Base-by-base conservation (phyloP, 1,140 invertebrate genomes). In the Procambarus clarkii region DNA sequence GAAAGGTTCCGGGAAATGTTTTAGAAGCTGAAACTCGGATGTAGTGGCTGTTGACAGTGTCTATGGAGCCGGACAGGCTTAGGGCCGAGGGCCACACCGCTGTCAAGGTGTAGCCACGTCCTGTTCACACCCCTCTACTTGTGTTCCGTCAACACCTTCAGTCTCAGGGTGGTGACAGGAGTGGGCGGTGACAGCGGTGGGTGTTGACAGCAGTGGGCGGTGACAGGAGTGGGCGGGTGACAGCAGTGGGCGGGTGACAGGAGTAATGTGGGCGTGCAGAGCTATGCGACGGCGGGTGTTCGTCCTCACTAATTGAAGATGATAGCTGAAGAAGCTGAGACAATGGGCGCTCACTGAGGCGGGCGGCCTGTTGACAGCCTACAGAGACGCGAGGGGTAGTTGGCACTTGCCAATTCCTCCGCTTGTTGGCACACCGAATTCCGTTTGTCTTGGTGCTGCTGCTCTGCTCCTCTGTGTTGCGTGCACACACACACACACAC, bases 301-400 rank as follows among this genome's bases (percentile, higher is more conserved):
- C 74, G 71, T 78, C 76, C 48, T 76, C 48, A 71, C 85, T 86
- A 86, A 86, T 86, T 86, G 85, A 86, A 86, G 85, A 86, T 86
- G 85, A 86, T 58, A 74, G 74, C 54, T 71, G 18, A 78, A 76
- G 85, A 44, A 86, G 76, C 76, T 7, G 15, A 54, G 74, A 86
- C 85, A 86, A 86, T 77, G 74, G n/a, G 85, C 48, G 74, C 50
- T 69, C 58, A 84, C 24, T 69, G 8, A 46, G 54, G 54, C 58
- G 77, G 64, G 24, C 58, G 24, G 58, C 4, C 54, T 34, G 34
- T 15, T 18, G 58, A 83, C 58, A 45, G 64, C 34, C 11, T 45
- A 69, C 46, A 69, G 34, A 21, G 69, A 69, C 58, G 64, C 44
- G 80, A 83, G 58, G 79, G n/a, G 21, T 13, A 45, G 64, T 58